Evolutionary conservation across 2,888 invertebrate genomes (phyloP).

Genomic region (Torymus texanus): DNA sequence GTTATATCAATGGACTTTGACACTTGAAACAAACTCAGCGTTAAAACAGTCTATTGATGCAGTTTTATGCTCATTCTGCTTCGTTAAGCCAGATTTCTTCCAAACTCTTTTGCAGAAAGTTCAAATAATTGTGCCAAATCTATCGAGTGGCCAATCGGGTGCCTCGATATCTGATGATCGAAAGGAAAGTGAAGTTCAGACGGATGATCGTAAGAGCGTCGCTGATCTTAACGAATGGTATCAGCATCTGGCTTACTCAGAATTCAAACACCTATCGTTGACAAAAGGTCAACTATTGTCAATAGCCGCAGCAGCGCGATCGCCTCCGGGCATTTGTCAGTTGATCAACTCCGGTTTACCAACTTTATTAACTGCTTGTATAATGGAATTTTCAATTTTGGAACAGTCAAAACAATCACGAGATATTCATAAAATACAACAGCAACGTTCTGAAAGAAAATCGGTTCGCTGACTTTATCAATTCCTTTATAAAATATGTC

Average conservation of each 20-base stretch:
- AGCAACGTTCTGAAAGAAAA: conserved; percentile 15
- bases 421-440: conserved; percentile 19
- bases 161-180: conserved; percentile 80
- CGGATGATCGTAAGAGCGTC: conserved; percentile 83
- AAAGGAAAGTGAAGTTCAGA: conserved; percentile 79
- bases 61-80: conserved; percentile 90
- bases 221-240: conserved; percentile 78
- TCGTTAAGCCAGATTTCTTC: conserved; percentile 87
- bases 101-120: conserved; percentile 84
- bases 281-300: conserved; percentile 84
- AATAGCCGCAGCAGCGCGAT: conserved; percentile 87
- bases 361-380: conserved; percentile 79
- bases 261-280: conserved; percentile 77
- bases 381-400: conserved; percentile 68
- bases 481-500: background rate
- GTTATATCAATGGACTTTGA: conserved; percentile 86
- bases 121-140: conserved; percentile 79
- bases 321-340: conserved; percentile 85
- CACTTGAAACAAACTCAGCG: conserved; percentile 82
- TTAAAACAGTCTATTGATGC: conserved; percentile 91
- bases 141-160: conserved; percentile 75
- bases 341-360: conserved; percentile 87
- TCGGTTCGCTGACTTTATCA: conserved; percentile 17
- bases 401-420: conserved; percentile 41
- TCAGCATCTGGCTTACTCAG: conserved; percentile 78